Evolutionary conservation across 1,140 invertebrate genomes (phyloP), one percentile per base, ranked within the genome.

Genomic region (Zaprionus ornatus): DNA sequence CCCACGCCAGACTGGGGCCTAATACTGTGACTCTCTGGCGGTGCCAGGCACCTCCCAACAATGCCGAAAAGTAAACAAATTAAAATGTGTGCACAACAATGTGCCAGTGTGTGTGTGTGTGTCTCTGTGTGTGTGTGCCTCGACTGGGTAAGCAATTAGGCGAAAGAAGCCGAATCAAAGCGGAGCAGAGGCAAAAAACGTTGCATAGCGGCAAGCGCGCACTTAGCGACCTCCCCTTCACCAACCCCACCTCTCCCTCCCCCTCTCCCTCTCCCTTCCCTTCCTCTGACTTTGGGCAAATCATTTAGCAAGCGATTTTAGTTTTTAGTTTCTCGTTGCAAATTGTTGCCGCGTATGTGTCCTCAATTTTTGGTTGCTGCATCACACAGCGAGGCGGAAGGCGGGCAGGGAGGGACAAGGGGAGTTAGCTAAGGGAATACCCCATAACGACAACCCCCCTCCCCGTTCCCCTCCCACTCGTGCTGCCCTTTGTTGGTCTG

Each of bases 51-150:
- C 29, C 63, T 45, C 65, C 66, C 76, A 82, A 85, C 82, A 79
- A 87, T 77, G 68, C 76, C 83, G 56, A 81, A 82, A 79, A 86
- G 83, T 86, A 86, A 86, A 86, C 82, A 86, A 86, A 86, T 86
- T 86, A 86, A 86, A 86, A 87, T 85, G 83, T 85, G 69, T 85
- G 82, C 83, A 87, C 75, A 87, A 61, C 74, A 66, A 54, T 65
- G 25, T 64, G 40, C 54, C 25, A 15, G 50, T 45, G 62, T 74
- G 77, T 69, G 69, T 59, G 6, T 32, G 19, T n/a, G 9, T 23
- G 45, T 60, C 23, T 60, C 23, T 40, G 37, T 25, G 35, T 35
- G 48, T 61, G 55, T 73, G 55, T 52, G 32, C 37, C 70, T 67
- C 54, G 65, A 74, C 66, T 29, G 66, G 50, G 29, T 70, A 50